Evolutionary conservation across 2,797 vertebrate genomes (phyloP).

Genomic region (Fratercula arctica): DNA sequence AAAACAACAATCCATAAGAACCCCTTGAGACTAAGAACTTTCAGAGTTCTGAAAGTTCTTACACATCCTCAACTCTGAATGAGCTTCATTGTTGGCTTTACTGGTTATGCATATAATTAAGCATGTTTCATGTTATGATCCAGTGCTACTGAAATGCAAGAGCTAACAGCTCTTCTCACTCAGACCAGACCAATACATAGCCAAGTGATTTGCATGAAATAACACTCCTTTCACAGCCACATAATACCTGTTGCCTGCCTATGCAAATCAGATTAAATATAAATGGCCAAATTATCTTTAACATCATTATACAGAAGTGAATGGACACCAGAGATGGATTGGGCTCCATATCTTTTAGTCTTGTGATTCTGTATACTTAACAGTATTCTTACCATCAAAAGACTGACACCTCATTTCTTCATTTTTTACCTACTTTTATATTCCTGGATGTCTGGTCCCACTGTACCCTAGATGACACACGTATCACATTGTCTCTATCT

Average conservation of each 20-base stretch:
- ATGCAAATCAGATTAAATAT: constrained; percentile 14
- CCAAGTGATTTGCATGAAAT: not conserved
- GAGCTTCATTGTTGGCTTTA: not conserved
- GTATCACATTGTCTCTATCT: not conserved
- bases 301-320: not conserved
- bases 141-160: not conserved
- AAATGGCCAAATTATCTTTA: constrained; percentile 20
- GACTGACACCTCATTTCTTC: not conserved
- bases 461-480: not conserved
- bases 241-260: not conserved
- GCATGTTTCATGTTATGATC: not conserved
- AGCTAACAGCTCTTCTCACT: not conserved
- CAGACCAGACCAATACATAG: not conserved
- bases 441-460: not conserved
- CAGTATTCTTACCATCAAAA: not conserved
- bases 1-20: not conserved
- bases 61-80: not conserved
- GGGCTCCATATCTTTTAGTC: not conserved
- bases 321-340: not conserved
- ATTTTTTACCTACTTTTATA: not conserved
- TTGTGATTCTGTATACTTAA: not conserved
- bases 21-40: not conserved
- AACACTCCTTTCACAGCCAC: not conserved
- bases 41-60: not conserved
- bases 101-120: not conserved